phyloP scores from a whole-genome alignment of 2,888 invertebrate species.

The Miltochrista miniata region DNA sequence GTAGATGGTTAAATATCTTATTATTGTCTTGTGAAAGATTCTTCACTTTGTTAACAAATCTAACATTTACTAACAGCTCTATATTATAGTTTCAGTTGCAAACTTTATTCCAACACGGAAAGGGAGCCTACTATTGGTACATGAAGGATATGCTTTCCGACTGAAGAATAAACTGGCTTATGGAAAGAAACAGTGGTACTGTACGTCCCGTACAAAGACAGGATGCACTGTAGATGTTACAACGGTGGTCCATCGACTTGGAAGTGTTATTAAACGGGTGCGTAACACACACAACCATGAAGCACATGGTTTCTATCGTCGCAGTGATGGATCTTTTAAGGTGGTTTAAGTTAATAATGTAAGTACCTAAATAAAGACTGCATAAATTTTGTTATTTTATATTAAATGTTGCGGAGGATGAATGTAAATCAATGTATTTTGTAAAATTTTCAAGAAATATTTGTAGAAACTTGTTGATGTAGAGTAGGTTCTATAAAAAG shows the following conservation, averaged over 20 bases:
- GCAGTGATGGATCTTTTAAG: slow-evolving; percentile 70
- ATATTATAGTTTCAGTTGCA: slow-evolving; percentile 60
- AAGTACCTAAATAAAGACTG: not conserved
- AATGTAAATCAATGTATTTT: not conserved
- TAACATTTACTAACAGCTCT: not conserved
- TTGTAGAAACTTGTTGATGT: too few species aligned
- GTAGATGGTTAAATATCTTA: too few species aligned
- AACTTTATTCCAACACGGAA: slow-evolving; percentile 71
- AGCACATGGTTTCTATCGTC: slow-evolving; percentile 66
- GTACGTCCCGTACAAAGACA: slow-evolving; percentile 66
- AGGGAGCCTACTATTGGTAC: slow-evolving; percentile 67
- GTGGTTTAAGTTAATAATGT: slow-evolving; percentile 41
- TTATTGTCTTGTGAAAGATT: too few species aligned
- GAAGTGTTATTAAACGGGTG: slow-evolving; percentile 61
- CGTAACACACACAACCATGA: slow-evolving; percentile 68
- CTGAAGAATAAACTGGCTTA: slow-evolving; percentile 73
- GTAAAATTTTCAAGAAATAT: not conserved
- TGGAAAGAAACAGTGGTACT: slow-evolving; percentile 78
- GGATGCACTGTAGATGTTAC: slow-evolving; percentile 73
- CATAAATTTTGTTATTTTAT: not conserved
- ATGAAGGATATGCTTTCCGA: slow-evolving; percentile 70
- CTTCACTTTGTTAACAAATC: too few species aligned
- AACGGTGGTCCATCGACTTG: slow-evolving; percentile 56
- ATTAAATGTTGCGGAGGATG: not conserved
- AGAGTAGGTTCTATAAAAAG: too few species aligned